Base-by-base conservation (phyloP, 2,888 invertebrate genomes). In the Lissocephala sabroskyi region DNA sequence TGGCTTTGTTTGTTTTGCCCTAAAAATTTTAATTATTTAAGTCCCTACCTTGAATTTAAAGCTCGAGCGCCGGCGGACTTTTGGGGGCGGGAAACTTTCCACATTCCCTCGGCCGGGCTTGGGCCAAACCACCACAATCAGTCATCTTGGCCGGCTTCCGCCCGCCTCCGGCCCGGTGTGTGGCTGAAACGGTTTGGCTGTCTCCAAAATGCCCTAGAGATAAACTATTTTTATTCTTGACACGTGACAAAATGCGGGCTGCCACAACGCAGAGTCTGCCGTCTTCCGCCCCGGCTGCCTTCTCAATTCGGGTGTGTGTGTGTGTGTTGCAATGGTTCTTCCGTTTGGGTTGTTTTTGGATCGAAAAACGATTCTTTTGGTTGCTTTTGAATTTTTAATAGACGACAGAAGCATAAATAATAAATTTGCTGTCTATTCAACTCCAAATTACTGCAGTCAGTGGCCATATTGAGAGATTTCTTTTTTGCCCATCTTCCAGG, bases 371-470 rank as follows among this genome's bases (percentile, higher is more conserved):
- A n/a, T n/a, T n/a, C n/a, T n/a, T n/a, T n/a, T n/a, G n/a, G n/a
- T 23, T 23, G 4, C 23, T 37, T 19, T 37, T 37, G 10, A 37
- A 37, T 16, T 23, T 19, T 37, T 37, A 18, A 37, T 37, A n/a
- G 14, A 65, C 62, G 57, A 48, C 49, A 40, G 40, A 3, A 3
- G 3, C 3, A 55, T 70, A 71, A 78, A 75, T 75, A 75, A 75
- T 75, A 66, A 75, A 78, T 71, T 10, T 30, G 3, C 10, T 19
- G 37, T 35, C 37, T 37, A n/a, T 17, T 37, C 35, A 23, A 23
- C 14, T 16, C 35, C 3, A 11, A 19, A 37, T 37, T 13, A 37
- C 37, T 37, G 37, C 37, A 37, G 37, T 37, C 11, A 18, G 2
- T 37, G 17, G 19, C 18, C 33, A 45, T 39, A 33, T 41, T 13